Evolutionary conservation across 1,140 invertebrate species (phyloP), one percentile per base, ranked within the genome.

Genomic region (Globodera ellingtonae): DNA sequence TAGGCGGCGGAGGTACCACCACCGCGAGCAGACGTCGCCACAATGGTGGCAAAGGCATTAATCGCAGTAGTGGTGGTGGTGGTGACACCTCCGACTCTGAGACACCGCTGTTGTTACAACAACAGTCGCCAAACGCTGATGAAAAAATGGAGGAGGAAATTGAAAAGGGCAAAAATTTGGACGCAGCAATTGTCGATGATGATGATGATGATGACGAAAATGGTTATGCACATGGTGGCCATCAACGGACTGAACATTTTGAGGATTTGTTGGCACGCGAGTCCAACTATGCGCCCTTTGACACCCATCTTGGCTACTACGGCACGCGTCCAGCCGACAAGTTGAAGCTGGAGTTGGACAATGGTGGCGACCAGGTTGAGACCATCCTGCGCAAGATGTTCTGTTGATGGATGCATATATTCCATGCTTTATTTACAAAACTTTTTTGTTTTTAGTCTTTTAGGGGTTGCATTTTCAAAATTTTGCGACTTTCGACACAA

Each of bases 241-340:
- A 10, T 21, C 67, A 47, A 10, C 24, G 10, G n/a, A 67, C 8
- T 7, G n/a, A 67, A 67, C 67, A 62, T 62, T 62, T 62, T n/a
- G 67, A 70, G 24, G 67, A 70, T 47, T 47, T 70, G 67, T 47
- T 70, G 8, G 67, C 67, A 3, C 67, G 46, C 13, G 67, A 70
- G 21, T n/a, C 67, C 67, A 70, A 70, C 35, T 70, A 44, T n/a
- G 10, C 24, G 10, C 35, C 67, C 6, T 70, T 47, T 47, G 67
- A 47, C 35, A 47, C 67, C 10, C 67, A 70, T 70, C 24, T 70
- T 1, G 67, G 67, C 46, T 70, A 44, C 67, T 70, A 70, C 35
- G 67, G 56, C 7, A 52, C 7, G 50, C 50, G 6, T 7, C 66
- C 8, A 44, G 7, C 7, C n/a, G 66, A 67, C n/a, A 65, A 65